Evolutionary conservation across 2,797 vertebrate species (phyloP).

Genomic region (Microtus obscurus): DNA sequence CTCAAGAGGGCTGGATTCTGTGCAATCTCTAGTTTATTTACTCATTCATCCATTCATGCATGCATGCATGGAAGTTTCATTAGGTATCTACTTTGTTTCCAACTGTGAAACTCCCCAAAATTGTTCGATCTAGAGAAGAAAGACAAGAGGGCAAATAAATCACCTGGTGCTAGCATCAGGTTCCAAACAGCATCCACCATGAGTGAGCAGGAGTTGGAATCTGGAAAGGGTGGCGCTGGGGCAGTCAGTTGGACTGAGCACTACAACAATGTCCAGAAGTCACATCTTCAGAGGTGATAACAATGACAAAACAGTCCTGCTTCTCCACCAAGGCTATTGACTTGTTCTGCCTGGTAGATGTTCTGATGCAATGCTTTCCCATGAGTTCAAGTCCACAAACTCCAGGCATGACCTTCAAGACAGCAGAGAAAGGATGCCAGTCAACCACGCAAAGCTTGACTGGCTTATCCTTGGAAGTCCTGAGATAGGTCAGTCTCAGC

Average conservation of each 20-base stretch:
- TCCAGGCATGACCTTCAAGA: background rate
- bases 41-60: no score
- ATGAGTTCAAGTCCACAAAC: background rate
- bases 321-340: background rate
- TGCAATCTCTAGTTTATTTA: rapidly evolving
- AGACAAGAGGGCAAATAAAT: background rate
- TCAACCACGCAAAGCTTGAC: background rate
- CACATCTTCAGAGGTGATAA: rapidly evolving
- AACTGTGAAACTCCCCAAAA: background rate
- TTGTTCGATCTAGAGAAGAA: background rate
- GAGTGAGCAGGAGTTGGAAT: background rate
- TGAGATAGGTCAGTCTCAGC: no score
- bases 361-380: background rate
- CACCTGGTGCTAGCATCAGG: rapidly evolving
- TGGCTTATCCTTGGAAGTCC: background rate
- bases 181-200: rapidly evolving
- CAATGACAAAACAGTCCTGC: background rate
- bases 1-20: background rate
- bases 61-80: background rate
- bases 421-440: background rate
- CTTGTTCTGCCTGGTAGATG: background rate
- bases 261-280: background rate
- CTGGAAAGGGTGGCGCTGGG: background rate
- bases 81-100: background rate
- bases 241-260: rapidly evolving